Conservation (phyloP, 2,888 invertebrate genomes). For the Zootermopsis nevadensis region DNA sequence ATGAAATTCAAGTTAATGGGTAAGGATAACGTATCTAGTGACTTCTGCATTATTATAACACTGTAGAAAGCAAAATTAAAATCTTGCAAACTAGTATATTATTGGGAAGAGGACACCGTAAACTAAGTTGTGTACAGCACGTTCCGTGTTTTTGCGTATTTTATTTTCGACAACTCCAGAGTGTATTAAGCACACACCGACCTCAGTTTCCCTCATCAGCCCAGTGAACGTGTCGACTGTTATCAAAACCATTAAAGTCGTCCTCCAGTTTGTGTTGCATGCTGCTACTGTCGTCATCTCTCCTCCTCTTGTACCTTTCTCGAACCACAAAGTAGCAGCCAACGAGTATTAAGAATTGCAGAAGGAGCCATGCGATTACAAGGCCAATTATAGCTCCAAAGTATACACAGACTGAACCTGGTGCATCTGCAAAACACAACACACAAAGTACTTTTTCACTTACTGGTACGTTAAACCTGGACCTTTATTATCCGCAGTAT, state of each 20-base stretch:
- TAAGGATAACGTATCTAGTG: too few relatives aligned
- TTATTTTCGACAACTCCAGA: too few relatives aligned
- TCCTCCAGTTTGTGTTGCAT: conserved; percentile 54
- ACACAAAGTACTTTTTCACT: too few relatives aligned
- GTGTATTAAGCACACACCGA: conserved; percentile 1
- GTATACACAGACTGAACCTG: conserved; percentile 54
- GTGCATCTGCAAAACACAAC: conserved; percentile 30
- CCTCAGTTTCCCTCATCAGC: conserved; percentile 67
- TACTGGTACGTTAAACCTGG: too few relatives aligned
- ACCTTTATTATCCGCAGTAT: too few relatives aligned
- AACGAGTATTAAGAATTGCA: conserved; percentile 56
- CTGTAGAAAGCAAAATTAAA: too few relatives aligned
- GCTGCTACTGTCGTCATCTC: conserved; percentile 50
- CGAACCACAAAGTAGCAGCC: conserved; percentile 55
- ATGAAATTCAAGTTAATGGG: too few relatives aligned
- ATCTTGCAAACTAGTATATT: too few relatives aligned
- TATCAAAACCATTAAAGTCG: conserved; percentile 61
- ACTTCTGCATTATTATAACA: too few relatives aligned
- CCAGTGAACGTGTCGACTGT: conserved; percentile 75
- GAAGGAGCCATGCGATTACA: conserved; percentile 55
- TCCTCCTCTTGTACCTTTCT: conserved; percentile 52
- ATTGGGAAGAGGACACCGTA: too few relatives aligned
- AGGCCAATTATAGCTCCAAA: conserved; percentile 55
- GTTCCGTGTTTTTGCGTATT: too few relatives aligned
- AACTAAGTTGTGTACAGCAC: too few relatives aligned